These are phyloP conservation scores for Natator depressus DNA, from an alignment of 2,113 vertebrate genomes.

Conservation along the genomic window DNA sequence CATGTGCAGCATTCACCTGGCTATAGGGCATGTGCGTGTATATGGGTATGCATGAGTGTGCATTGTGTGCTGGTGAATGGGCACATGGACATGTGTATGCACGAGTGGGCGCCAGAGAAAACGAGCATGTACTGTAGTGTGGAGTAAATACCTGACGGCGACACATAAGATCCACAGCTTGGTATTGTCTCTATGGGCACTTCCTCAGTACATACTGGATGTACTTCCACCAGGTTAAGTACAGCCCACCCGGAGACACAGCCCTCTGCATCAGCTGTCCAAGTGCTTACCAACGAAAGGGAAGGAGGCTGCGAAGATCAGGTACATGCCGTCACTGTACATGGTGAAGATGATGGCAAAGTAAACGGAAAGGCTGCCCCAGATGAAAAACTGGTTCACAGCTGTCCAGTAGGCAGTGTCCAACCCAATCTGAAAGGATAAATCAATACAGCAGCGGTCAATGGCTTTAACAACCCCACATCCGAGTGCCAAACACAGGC, in stretches of 20 bases:
- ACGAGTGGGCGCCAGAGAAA: not conserved
- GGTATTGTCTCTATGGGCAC: not conserved
- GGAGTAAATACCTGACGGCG: not conserved
- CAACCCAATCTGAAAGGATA: slow-evolving; percentile 85
- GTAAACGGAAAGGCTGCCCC: slow-evolving; percentile 94
- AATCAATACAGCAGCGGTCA: not conserved
- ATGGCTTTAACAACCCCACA: not conserved
- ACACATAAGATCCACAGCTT: not conserved
- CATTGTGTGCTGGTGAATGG: rapidly evolving
- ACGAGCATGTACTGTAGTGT: not conserved
- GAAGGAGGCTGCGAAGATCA: slow-evolving; percentile 88
- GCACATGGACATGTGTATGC: not conserved
- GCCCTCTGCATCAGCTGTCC: not conserved
- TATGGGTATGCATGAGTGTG: not conserved
- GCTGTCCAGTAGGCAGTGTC: slow-evolving; percentile 93
- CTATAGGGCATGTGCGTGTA: not conserved
- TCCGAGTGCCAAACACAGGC: not conserved
- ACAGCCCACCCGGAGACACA: not conserved
- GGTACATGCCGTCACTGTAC: slow-evolving; percentile 92
- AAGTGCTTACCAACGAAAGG: slow-evolving; percentile 89
- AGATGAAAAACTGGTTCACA: slow-evolving; percentile 93
- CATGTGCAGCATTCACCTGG: not conserved
- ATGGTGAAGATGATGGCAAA: slow-evolving; percentile 91
- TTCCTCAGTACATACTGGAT: not conserved
- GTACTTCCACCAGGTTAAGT: not conserved